Conservation (phyloP, 1,140 invertebrate genomes). For the Chlorops oryzae region DNA sequence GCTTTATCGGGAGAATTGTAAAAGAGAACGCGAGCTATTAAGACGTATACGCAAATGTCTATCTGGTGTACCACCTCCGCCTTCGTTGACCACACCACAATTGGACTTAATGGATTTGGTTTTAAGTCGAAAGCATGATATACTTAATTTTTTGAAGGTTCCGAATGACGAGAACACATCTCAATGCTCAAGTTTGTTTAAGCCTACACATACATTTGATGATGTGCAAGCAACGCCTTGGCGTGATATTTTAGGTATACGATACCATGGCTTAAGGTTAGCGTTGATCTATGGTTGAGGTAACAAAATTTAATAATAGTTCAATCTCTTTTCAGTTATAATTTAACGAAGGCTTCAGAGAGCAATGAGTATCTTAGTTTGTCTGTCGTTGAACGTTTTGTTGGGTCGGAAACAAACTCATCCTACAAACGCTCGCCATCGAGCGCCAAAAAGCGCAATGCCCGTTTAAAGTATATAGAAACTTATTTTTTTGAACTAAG, state of each 20-base stretch:
- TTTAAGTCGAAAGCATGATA: slow-evolving; percentile 49
- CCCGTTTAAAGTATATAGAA: slow-evolving; percentile 42
- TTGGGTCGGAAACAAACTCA: slow-evolving; percentile 57
- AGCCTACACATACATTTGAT: slow-evolving; percentile 33
- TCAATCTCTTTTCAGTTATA: slow-evolving; percentile 49
- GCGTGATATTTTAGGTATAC: slow-evolving; percentile 50
- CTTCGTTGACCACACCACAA: slow-evolving; percentile 55
- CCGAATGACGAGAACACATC: not conserved
- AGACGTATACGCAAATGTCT: slow-evolving; percentile 41
- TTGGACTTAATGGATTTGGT: slow-evolving; percentile 46
- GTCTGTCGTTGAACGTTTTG: slow-evolving; percentile 55
- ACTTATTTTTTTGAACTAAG: no score
- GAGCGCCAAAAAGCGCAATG: slow-evolving; percentile 53
- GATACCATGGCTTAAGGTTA: slow-evolving; percentile 55
- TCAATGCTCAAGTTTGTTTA: slow-evolving; percentile 21
- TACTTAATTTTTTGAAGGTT: slow-evolving; percentile 26
- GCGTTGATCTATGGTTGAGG: slow-evolving; percentile 1
- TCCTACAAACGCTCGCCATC: slow-evolving; percentile 53
- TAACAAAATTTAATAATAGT: no score
- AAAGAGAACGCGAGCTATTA: slow-evolving; percentile 33
- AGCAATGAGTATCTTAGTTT: slow-evolving; percentile 56
- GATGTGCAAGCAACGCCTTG: slow-evolving; percentile 46
- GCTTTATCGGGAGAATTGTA: slow-evolving; percentile 38
- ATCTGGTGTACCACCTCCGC: slow-evolving; percentile 57
- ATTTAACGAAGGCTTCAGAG: slow-evolving; percentile 54